Evolutionary conservation across 2,113 vertebrate genomes (phyloP).

Genomic region (Mastomys coucha): DNA sequence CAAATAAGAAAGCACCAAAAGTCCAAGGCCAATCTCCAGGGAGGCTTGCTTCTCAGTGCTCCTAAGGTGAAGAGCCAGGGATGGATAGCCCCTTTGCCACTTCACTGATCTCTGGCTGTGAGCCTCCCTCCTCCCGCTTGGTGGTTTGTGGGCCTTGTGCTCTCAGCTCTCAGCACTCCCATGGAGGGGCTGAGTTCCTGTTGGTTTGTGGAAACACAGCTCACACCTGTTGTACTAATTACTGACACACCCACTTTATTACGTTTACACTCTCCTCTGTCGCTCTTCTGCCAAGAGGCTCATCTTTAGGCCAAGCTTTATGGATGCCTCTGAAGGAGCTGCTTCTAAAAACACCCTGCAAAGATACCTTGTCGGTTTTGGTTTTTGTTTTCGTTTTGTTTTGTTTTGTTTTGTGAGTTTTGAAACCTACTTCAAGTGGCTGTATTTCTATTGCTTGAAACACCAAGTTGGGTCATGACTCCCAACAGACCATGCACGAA

Average conservation of each 20-base stretch:
- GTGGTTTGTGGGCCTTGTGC: background rate
- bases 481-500: conserved; percentile 48
- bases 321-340: background rate
- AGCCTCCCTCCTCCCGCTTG: background rate
- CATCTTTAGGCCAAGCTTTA: background rate
- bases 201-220: background rate
- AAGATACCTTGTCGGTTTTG: background rate
- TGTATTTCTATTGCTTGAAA: background rate
- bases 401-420: background rate
- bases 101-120: background rate
- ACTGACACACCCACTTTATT: background rate
- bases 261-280: background rate
- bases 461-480: background rate
- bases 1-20: background rate
- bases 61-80: background rate
- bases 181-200: background rate
- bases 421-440: background rate
- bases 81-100: no score
- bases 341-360: background rate
- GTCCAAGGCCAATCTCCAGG: background rate
- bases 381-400: no score
- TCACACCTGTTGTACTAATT: background rate
- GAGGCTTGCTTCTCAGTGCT: background rate
- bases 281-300: conserved; percentile 1
- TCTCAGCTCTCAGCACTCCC: background rate